Evolutionary conservation across 2,797 vertebrate species (phyloP), one percentile per base, ranked within the genome.

Genomic region (Notoglanidium macrostoma): DNA sequence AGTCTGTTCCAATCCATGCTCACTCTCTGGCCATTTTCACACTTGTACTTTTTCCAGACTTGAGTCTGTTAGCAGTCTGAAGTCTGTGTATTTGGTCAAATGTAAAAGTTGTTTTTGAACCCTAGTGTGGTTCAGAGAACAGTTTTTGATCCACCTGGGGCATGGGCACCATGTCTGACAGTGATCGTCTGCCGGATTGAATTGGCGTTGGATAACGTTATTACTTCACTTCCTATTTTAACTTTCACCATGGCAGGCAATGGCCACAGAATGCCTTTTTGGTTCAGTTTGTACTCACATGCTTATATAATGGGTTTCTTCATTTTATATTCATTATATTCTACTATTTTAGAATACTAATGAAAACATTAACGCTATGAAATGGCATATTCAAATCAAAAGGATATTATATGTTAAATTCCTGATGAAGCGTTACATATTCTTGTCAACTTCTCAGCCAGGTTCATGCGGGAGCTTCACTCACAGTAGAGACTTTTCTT

Each of bases 1-100:
- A 65, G 68, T 51, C 79, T 87, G 21, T 73, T 87, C n/a, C 46
- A 83, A 76, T 35, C 15, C 32, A 63, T n/a, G 5, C 55, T 79
- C 51, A 70, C 32, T 6, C 44, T 67, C 17, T 67, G 61, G 46
- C 35, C 57, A 46, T 63, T 63, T 81, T 44, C 63, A 63, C 35
- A n/a, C 57, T 63, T 61, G 19, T 61, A 44, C 23, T 49, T 11
- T 67, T 83, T 51, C 46, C 29, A 82, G n/a, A 51, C 29, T 35
- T 54, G n/a, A 32, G 44, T 65, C 26, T 67, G 80, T 82, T 29
- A 82, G 26, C 44, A 67, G 59, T 49, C 35, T 61, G 21, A 61
- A 61, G 55, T 26, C 35, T 61, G 51, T 77, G 17, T 55, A 77
- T 44, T 44, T 80, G 55, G 14, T 55, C 51, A 44, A 26, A 40